Evolutionary conservation across 1,140 invertebrate species (phyloP).

Genomic region (Ostrea edulis): DNA sequence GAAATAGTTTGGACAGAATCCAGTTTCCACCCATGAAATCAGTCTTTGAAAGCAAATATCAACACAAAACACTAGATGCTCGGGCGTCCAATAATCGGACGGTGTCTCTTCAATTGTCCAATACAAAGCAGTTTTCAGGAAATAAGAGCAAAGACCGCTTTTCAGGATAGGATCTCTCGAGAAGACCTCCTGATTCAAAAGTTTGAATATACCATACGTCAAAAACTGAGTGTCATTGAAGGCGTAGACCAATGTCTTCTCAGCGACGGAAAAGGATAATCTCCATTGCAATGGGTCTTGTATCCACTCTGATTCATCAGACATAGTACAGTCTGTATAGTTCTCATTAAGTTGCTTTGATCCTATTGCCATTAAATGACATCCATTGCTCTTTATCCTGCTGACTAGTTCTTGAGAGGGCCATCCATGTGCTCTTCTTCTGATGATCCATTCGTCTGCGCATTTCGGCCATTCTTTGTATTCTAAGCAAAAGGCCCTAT

Average conservation of each 20-base stretch:
- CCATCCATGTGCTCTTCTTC: slow-evolving; percentile 43
- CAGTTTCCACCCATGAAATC: slow-evolving; percentile 8
- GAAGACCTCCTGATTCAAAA: slow-evolving; percentile 30
- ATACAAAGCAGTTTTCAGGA: slow-evolving; percentile 45
- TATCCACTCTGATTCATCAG: not conserved
- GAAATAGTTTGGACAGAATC: slow-evolving; percentile 52
- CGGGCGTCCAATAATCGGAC: not conserved
- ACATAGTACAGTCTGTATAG: too few species aligned
- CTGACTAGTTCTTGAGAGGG: slow-evolving; percentile 43
- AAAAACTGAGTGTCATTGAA: slow-evolving; percentile 43
- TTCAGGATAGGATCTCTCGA: not conserved
- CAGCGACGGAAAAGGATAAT: slow-evolving; percentile 44
- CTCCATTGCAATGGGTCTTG: slow-evolving; percentile 34
- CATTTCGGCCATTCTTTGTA: slow-evolving; percentile 37
- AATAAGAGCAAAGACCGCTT: slow-evolving; percentile 44
- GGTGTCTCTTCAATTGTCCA: slow-evolving; percentile 35
- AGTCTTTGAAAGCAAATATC: not conserved
- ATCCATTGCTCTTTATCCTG: slow-evolving; percentile 33
- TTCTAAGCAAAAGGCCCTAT: not conserved
- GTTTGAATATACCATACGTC: slow-evolving; percentile 42
- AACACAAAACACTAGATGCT: slow-evolving; percentile 24
- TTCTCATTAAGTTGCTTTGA: not conserved
- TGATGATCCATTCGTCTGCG: slow-evolving; percentile 47
- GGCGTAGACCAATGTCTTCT: slow-evolving; percentile 40
- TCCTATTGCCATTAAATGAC: slow-evolving; percentile 43